Base-by-base conservation (phyloP, 2,797 vertebrate species). In the Sitta carolinensis region DNA sequence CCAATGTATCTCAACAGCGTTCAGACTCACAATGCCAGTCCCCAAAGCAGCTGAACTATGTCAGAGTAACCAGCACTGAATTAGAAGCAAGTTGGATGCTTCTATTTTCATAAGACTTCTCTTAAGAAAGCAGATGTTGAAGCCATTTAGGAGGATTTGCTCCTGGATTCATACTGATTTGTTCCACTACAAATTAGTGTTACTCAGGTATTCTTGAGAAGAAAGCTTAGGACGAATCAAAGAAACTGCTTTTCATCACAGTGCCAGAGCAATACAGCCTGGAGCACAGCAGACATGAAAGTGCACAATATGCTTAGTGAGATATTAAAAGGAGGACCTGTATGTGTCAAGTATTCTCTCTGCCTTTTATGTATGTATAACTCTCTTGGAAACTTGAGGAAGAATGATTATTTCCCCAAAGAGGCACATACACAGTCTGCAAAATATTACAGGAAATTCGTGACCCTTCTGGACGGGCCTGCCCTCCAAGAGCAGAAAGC, bases 241-340 rank as follows among this genome's bases (percentile, higher is more conserved):
- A 91, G 69, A 82, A 89, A 40, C 14, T 78, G 40, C 38, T 90
- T 94, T 90, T 93, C 74, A 79, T 84, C 80, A 73, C 48, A 59
- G 26, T 66, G 43, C 34, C 38, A 67, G 54, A 85, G 47, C 57
- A 72, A 87, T n/a, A 64, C 27, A 78, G 64, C 70, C 77, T 67
- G 34, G 40, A 93, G 74, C 55, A 69, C 0, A 32, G 47, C 32
- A 76, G 43, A 82, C 57, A 70, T 90, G 40, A 85, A 91, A 93
- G 66, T 10, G 19, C n/a, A 57, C 30, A 8, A 30, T 61, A 45
- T 11, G 19, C n/a, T 79, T 68, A 70, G 38, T 36, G 75, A 85
- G 61, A 80, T 57, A 74, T 21, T 87, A 61, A 85, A 80, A 89
- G 43, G 32, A 72, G 17, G 11, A 5, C 43, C 16, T 62, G 9